These are phyloP conservation scores for Metacarcinus magister DNA, from an alignment of 2,888 invertebrate genomes.

Conservation along the genomic window DNA sequence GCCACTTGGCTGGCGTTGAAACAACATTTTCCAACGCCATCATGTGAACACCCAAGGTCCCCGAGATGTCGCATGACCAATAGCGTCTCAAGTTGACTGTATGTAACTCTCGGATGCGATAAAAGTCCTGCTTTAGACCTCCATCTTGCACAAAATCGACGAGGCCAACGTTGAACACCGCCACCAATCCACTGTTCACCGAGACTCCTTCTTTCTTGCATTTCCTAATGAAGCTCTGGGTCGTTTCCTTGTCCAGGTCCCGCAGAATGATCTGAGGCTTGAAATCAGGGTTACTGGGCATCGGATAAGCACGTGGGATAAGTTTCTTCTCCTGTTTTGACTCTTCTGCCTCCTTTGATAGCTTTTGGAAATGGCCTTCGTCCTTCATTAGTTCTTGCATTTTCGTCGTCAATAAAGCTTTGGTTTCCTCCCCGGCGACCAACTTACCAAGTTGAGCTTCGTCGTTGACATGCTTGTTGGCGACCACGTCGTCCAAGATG, in stretches of 20 bases:
- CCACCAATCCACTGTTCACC: not conserved
- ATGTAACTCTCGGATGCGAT: no score
- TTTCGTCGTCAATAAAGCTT: not conserved
- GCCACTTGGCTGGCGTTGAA: no score
- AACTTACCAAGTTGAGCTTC: not conserved
- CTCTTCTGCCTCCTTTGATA: not conserved
- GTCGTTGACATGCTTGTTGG: not conserved
- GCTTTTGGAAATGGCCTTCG: not conserved
- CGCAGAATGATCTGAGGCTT: not conserved
- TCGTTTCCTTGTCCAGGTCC: not conserved
- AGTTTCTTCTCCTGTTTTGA: not conserved
- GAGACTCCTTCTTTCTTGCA: constrained; percentile 18
- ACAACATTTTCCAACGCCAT: no score
- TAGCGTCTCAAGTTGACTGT: no score
- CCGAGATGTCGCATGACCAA: no score
- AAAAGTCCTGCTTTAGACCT: no score
- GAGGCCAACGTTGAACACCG: not conserved
- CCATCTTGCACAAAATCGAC: no score
- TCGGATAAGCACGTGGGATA: not conserved
- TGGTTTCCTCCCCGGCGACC: constrained; percentile 19
- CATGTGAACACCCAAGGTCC: no score
- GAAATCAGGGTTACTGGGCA: not conserved
- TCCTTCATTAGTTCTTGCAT: not conserved
- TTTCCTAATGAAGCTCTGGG: not conserved
- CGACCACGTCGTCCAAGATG: not conserved